A percentile compares a stretch with the other conserved stretches of the same genome.
Conservation (phyloP, 2,888 invertebrate genomes). For the Phytoseiulus persimilis region DNA sequence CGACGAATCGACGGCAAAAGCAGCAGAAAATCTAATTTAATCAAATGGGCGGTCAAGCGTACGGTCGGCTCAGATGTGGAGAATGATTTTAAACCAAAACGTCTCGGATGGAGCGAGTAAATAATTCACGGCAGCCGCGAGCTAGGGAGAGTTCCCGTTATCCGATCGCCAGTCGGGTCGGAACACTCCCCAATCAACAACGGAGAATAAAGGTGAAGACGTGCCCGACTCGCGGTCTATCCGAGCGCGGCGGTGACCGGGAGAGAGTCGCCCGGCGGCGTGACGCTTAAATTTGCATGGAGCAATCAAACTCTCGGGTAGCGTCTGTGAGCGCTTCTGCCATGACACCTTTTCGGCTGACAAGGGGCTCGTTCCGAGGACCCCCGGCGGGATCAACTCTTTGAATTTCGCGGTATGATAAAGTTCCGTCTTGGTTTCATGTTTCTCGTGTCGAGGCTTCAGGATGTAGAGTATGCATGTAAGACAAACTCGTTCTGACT, state of each 20-base stretch:
- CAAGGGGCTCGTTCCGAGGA: not conserved
- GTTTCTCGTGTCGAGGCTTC: not conserved
- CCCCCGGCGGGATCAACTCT: not conserved
- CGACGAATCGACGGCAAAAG: not conserved
- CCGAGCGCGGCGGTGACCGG: not conserved
- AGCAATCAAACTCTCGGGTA: not conserved
- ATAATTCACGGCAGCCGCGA: not conserved
- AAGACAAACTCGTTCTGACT: not conserved
- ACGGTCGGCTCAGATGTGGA: not conserved
- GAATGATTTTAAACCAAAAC: not conserved
- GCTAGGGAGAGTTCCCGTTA: not conserved
- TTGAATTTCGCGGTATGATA: not conserved
- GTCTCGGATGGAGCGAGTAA: not conserved
- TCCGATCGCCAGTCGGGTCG: not conserved
- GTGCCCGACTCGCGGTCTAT: not conserved
- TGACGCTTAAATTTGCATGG: not conserved
- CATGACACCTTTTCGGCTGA: not conserved
- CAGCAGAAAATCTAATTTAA: not conserved
- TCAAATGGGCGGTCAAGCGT: not conserved
- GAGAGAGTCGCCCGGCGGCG: not conserved
- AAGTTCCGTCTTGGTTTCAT: not conserved
- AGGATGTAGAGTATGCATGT: not conserved
- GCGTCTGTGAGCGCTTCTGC: not conserved
- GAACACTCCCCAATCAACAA: not conserved
- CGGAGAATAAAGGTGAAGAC: not conserved